Evolutionary conservation across 2,797 vertebrate species (phyloP).

Genomic region (Staurois parvus): DNA sequence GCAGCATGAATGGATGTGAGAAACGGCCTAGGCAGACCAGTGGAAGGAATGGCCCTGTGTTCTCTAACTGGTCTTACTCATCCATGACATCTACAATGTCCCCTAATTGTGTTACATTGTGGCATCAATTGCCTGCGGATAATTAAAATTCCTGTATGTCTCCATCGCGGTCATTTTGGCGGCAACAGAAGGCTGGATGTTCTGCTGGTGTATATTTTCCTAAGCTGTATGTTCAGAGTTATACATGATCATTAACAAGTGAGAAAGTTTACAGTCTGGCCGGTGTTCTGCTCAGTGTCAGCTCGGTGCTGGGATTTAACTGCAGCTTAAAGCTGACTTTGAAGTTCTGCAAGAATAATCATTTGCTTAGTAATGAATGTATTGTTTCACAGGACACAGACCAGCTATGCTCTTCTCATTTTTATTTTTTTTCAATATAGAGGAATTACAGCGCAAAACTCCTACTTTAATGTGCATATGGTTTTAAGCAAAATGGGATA

Average conservation of each 20-base stretch:
- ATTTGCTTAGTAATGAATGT: constrained; percentile 5
- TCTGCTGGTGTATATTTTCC: neutral
- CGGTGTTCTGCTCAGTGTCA: constrained; percentile 41
- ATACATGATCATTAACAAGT: neutral
- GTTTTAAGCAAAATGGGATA: too few species aligned
- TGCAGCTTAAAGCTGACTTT: constrained; percentile 16
- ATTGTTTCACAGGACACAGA: constrained; percentile 5
- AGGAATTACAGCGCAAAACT: too few species aligned
- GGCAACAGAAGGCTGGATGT: neutral
- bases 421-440: too few species aligned
- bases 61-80: neutral
- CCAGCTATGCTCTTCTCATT: too few species aligned
- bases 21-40: constrained; percentile 1
- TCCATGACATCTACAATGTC: constrained; percentile 7
- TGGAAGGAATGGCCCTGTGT: neutral
- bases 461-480: too few species aligned
- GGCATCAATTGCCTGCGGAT: constrained; percentile 20
- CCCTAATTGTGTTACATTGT: constrained; percentile 23
- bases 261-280: neutral
- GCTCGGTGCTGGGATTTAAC: constrained; percentile 30
- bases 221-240: constrained; percentile 1
- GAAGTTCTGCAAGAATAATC: constrained; percentile 8
- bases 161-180: neutral
- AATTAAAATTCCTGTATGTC: constrained; percentile 33
- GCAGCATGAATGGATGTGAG: constrained; percentile 20